phyloP scores from a whole-genome alignment of 2,113 vertebrate genomes.

The Probosciger aterrimus region DNA sequence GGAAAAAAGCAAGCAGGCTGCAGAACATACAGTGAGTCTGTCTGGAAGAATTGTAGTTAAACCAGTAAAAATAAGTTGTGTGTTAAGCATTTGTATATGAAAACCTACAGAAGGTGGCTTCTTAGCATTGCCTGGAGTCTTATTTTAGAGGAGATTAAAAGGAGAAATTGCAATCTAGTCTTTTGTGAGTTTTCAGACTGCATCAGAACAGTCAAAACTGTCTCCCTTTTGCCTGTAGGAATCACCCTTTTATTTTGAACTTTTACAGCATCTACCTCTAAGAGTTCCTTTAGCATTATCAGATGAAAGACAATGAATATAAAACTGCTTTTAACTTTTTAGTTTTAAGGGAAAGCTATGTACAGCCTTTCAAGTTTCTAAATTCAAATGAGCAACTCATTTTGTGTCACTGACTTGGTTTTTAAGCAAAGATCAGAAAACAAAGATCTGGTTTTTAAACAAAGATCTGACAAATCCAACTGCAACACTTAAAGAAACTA shows the following conservation, averaged over 20 bases:
- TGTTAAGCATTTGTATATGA: background rate
- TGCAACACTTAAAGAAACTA: background rate
- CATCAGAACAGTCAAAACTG: background rate
- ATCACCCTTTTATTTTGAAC: background rate
- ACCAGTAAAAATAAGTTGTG: background rate
- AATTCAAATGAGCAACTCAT: background rate
- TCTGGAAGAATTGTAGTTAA: background rate
- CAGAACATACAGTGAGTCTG: background rate
- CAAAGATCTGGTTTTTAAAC: background rate
- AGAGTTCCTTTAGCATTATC: background rate
- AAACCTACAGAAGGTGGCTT: background rate
- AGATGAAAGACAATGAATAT: background rate
- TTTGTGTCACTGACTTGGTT: background rate
- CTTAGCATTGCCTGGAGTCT: background rate
- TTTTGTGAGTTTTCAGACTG: background rate
- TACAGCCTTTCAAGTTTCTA: background rate
- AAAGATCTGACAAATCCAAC: background rate
- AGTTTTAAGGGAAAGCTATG: background rate
- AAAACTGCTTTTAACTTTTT: background rate
- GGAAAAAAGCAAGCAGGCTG: background rate
- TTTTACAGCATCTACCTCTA: background rate
- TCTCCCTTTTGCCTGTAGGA: fast-evolving
- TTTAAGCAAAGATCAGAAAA: background rate
- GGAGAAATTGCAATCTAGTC: background rate
- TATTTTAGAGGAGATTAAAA: background rate